These are phyloP conservation scores for Bombus superbus DNA, from an alignment of 1,140 invertebrate genomes.

Conservation along the genomic window DNA sequence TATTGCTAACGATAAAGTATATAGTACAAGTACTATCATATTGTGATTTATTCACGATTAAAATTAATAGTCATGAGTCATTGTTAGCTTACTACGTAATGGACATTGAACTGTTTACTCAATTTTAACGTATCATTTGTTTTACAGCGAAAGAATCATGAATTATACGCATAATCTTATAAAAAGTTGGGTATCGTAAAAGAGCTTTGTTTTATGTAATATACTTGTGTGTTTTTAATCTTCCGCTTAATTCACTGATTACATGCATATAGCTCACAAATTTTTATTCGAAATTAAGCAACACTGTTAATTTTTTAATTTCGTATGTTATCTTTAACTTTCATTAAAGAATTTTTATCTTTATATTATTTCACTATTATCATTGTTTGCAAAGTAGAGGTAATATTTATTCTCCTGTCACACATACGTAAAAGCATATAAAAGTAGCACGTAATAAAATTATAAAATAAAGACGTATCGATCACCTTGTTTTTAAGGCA, in stretches of 20 bases:
- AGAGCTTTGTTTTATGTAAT: neutral
- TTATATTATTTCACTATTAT: neutral
- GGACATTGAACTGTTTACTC: neutral
- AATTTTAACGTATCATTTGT: neutral
- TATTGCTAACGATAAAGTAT: neutral
- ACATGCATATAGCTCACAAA: neutral
- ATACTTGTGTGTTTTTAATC: neutral
- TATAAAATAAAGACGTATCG: neutral
- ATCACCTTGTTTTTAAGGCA: neutral
- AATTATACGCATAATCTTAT: slow-evolving; percentile 45
- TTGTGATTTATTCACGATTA: neutral
- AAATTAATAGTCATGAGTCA: neutral
- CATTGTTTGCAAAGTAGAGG: neutral
- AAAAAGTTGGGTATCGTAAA: slow-evolving; percentile 54
- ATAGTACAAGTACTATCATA: neutral
- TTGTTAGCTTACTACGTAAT: neutral
- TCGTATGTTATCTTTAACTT: neutral
- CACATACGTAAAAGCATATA: neutral
- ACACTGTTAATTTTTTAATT: neutral
- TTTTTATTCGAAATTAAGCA: neutral
- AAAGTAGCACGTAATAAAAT: neutral
- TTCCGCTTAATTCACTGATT: neutral
- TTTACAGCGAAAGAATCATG: slow-evolving; percentile 53
- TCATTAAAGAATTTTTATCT: neutral
- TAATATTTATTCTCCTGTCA: neutral